Evolutionary conservation across 2,888 invertebrate genomes (phyloP), one percentile per base, ranked within the genome.

Genomic region (Protophormia terraenovae): DNA sequence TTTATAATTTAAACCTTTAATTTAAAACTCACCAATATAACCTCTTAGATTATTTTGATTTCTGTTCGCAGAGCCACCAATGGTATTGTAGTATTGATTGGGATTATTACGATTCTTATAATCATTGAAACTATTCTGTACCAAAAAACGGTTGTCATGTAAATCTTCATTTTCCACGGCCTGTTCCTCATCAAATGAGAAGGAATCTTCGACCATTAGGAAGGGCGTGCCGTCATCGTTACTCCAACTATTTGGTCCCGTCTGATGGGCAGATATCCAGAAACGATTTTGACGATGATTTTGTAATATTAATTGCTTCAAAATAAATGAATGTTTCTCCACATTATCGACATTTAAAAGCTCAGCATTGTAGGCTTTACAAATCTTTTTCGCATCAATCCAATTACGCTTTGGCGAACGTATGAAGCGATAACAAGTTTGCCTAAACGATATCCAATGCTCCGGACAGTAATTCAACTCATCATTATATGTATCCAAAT

Each of bases 381-480:
- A 98, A 88, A 97, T 96, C 89, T 95, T 95, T 88, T 96, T 94
- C 0, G 98, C 97, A 88, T 97, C 97, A 88, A 95, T 95, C 90
- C 96, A 95, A 53, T 95, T 95, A 77, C 95, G 96, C 88, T 95
- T 94, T 0, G 98, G 98, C 5, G 97, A 97, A 89, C 97, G 96
- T 3, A 97, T 96, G 90, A 98, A 98, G 69, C 97, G 95, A 91
- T 97, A 98, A 92, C 98, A 99, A 0, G 96, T 95, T 84, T 96
- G 95, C 87, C 95, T 95, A 90, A 94, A 97, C 35, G 95, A 94
- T n/a, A 96, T 93, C 98, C 98, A 98, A 91, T 97, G 95, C 72
- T 96, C 95, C 0, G 98, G 98, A 92, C 98, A 98, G 67, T 90
- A 93, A 85, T 91, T 90, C 27, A 91, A 90, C 58, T 91, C 91